Base-by-base conservation (phyloP, 2,113 vertebrate species). In the Tragulus kanchil region DNA sequence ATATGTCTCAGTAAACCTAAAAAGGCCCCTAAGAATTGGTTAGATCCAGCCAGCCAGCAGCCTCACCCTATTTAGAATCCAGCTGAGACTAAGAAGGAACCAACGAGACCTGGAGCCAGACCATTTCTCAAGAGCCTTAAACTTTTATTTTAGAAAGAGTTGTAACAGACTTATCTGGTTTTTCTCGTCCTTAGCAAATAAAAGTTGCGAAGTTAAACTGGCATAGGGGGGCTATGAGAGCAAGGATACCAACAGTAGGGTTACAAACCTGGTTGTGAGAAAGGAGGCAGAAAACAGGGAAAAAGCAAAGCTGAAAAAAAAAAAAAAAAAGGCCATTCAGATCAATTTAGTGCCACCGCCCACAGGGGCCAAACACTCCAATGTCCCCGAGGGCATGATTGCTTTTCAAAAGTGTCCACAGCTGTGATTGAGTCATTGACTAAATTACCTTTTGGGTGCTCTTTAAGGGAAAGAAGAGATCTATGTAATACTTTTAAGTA, bases 361-460 rank as follows among this genome's bases (percentile, higher is more conserved):
- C 81, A 9, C 67, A 56, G 52, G 75, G 65, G 42, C 48, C 58
- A 52, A 69, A 81, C 23, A 16, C 64, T 50, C 73, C 25, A 4
- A 31, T 58, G 14, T 92, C 91, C 95, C 85, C 4, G 8, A 78
- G 36, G 90, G 91, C 11, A 23, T 56, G 85, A 58, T 61, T 71
- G 54, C 64, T 93, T 96, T 82, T 86, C 65, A 84, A 52, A 81
- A 23, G 79, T 69, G 75, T 61, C 92, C 15, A 77, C 52, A 84
- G 69, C 87, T 87, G 94, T 21, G 25, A 54, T 42, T 91, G 85
- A 88, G 16, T 96, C 97, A 94, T 45, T 79, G 75, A 61, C 62
- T 92, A 67, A 94, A 94, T 95, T 89, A 84, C 58, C 93, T 85
- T 90, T 92, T 71, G 71, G 85, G 45, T 90, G 15, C 65, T 88